Base-by-base conservation (phyloP, 2,113 vertebrate genomes). In the Maccullochella peelii region DNA sequence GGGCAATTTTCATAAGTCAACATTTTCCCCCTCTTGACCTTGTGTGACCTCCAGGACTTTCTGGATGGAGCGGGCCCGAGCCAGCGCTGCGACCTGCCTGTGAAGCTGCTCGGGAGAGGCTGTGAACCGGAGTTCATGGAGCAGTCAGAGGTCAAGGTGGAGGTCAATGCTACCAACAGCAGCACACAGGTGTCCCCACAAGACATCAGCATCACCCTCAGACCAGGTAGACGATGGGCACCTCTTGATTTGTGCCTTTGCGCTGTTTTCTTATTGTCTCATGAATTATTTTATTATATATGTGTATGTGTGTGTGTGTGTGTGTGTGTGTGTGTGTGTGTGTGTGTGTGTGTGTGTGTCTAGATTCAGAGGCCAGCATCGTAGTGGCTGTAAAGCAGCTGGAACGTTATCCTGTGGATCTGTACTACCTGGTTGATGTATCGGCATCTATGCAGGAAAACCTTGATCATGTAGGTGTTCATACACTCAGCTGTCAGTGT, bases 351-450 rank as follows among this genome's bases (percentile, higher is more conserved):
- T 40, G 42, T 82, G 78, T 65, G 25, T 21, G 63, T 16, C 1
- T 21, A 99, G 98, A 97, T 83, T 94, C 95, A 76, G 95, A 97
- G 91, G 96, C 95, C 86, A 98, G 94, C 88, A 96, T 99, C 77
- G 88, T 96, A 4, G 92, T 99, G 86, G 96, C 96, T 66, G 96
- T 99, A 77, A 96, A 87, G 80, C 97, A 96, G 93, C 88, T 99
- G 84, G 95, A 97, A 83, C 96, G 96, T 73, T 99, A 99, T 59
- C 98, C 98, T 6, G 97, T 99, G 90, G 98, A 99, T 92, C 96
- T 99, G 82, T 99, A 99, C 95, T 98, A 97, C 92, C 95, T 99
- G 83, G 98, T 99, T 90, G 98, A 99, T 85, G 97, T 99, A 15
- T 99, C 98, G 0, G 98, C 97, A 21, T 99, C 98, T 44, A 99